phyloP scores from a whole-genome alignment of 2,888 invertebrate genomes.

The Disparrhopalites patrizii region DNA sequence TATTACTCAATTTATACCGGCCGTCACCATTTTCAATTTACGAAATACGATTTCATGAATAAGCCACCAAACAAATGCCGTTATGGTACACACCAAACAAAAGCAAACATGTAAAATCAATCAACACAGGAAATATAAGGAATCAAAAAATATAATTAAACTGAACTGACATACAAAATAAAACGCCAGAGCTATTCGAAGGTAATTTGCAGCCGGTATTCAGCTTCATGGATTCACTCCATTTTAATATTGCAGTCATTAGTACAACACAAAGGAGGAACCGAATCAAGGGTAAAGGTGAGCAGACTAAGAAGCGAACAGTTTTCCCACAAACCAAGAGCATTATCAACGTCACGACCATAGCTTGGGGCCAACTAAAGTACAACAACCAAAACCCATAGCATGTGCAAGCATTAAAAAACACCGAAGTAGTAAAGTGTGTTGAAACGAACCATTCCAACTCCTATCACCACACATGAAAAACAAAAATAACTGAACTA shows the following conservation, averaged over 20 bases:
- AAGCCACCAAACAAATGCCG: too few species aligned
- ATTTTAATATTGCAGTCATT: background rate
- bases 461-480: background rate
- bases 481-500: background rate
- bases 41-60: background rate
- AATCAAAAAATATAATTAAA: slow-evolving; percentile 1
- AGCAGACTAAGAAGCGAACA: background rate
- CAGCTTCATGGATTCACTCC: too few species aligned
- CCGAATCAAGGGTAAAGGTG: background rate
- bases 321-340: background rate
- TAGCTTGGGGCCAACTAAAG: background rate
- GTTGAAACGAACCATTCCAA: background rate
- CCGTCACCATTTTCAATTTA: background rate
- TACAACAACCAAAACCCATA: background rate
- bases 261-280: too few species aligned
- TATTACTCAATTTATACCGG: background rate
- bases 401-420: background rate
- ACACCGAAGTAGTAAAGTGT: too few species aligned
- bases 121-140: background rate
- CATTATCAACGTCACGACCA: background rate
- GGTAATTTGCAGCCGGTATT: too few species aligned
- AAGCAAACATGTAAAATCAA: background rate
- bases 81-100: background rate
- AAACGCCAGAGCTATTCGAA: too few species aligned
- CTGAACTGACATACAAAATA: background rate